Evolutionary conservation across 2,113 vertebrate species (phyloP), one percentile per base, ranked within the genome.

Genomic region (Lethenteron camtschaticum): DNA sequence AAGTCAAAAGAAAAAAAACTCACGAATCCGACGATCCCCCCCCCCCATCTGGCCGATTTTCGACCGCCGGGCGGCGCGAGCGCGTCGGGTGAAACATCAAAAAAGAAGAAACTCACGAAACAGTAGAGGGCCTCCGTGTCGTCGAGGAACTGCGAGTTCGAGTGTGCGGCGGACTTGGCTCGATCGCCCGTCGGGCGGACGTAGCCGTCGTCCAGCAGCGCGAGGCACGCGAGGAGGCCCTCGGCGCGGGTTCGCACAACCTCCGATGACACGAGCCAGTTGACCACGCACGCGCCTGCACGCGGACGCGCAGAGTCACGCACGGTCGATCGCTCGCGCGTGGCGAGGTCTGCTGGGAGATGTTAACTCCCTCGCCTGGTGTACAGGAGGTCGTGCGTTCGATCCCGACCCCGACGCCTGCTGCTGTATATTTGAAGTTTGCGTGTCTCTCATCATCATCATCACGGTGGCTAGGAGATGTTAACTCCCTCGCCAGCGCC

Each of bases 191-290:
- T 88, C 8, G 92, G 84, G 74, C 88, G 94, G 2, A 97, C 79
- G 71, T 88, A 96, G 2, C 90, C 94, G 75, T 99, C 94, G 3
- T 74, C 90, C 73, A 96, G 73, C 59, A 97, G 83, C 0, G 88
- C 88, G 2, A 85, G 82, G 11, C 86, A 81, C 56, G 96, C 75
- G 84, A 96, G 78, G 18, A 90, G 74, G 6, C 85, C 90, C 73
- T 96, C 92, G 1, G 79, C 74, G 60, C 85, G 82, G 71, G 96
- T 96, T 72, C 88, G 82, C 6, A 85, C 76, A 1, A 81, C 85
- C 13, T 78, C 81, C 70, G 79, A 84, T 5, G 85, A 86, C 73
- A 91, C 74, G 71, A 99, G 76, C 92, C 94, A 99, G 72, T 97
- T 92, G 4, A 92, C 76, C 75, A 90, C 90, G 12, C 80, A 83